Conservation (phyloP, 2,113 vertebrate species). For the Nannospalax galili region DNA sequence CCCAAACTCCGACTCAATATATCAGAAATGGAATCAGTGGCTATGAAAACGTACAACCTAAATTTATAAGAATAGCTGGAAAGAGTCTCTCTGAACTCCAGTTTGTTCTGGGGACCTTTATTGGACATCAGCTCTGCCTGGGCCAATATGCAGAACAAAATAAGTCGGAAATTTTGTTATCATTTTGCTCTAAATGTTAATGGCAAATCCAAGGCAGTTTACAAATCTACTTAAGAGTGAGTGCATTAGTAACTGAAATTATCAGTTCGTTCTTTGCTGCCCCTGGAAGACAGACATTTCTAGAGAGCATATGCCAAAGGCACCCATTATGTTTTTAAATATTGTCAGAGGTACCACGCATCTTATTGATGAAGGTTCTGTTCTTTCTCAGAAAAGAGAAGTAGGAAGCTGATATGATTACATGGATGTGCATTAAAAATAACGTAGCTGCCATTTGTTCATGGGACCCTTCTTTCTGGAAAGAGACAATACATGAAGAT, state of each 20-base stretch:
- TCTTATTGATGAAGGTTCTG: conserved; percentile 81
- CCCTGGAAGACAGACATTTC: conserved; percentile 81
- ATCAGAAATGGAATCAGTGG: conserved; percentile 49
- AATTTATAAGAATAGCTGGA: conserved; percentile 68
- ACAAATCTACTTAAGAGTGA: conserved; percentile 86
- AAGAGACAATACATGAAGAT: not conserved
- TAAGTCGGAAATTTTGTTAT: conserved; percentile 85
- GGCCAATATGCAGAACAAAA: conserved; percentile 78
- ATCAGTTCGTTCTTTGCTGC: conserved; percentile 82
- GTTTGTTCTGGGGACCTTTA: conserved; percentile 66
- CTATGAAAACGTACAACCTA: conserved; percentile 61
- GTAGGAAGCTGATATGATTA: conserved; percentile 1
- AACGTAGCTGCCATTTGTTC: not conserved
- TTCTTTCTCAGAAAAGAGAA: conserved; percentile 64
- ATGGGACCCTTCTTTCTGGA: conserved; percentile 47
- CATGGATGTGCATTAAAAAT: conserved; percentile 6
- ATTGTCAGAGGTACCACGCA: conserved; percentile 81
- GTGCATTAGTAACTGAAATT: conserved; percentile 88
- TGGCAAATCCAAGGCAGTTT: conserved; percentile 85
- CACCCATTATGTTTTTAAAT: conserved; percentile 85
- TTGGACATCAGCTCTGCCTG: conserved; percentile 71
- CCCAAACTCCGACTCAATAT: conserved; percentile 4
- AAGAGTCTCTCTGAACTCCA: conserved; percentile 54
- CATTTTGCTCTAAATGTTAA: conserved; percentile 87
- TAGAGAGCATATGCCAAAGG: conserved; percentile 83